Evolutionary conservation across 92 coral and sea anemone genomes (phyloP), one percentile per base, ranked within the genome.

Genomic region (Zoanthus gigantus): DNA sequence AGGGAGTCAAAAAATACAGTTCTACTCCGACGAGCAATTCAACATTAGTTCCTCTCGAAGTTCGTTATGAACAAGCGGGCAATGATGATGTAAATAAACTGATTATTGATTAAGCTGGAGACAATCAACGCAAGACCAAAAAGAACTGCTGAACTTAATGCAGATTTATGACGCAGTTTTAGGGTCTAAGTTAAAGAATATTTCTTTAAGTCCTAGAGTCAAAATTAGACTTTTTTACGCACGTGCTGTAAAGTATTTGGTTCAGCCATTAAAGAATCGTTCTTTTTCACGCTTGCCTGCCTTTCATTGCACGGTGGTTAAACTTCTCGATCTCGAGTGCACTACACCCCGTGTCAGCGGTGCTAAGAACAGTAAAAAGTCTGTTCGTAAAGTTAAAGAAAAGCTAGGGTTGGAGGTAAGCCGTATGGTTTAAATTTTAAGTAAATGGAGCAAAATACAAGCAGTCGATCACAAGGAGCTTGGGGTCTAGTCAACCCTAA

Each of bases 1-100:
- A 60, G 72, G 53, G 69, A 75, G n/a, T 2, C 74, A 0, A 42
- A 61, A 18, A 72, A 78, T 5, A 79, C 91, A 14, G 60, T 69
- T 29, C 63, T 32, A 11, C 65, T 91, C 11, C 47, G 71, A 75
- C 69, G 83, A 76, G 83, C 82, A 6, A 31, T 88, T 16, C 87
- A 88, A 63, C 91, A 91, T 57, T 87, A 42, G 34, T 91, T 18
- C 91, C 90, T 0, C 77, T 86, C 58, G 77, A 91, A 91, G 89
- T 91, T 28, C 57, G 81, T 71, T 66, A 63, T 28, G 30, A 58
- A 28, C 50, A 45, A 7, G 17, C 37, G 4, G 18, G 1, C 37
- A 67, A 52, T 71, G 71, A 81, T 71, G 44, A 45, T n/a, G 42
- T 66, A 18, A 66, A 66, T 66, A 29, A 66, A 66, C 72, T 66